Conservation (phyloP, 2,888 invertebrate genomes). For the Lamellibrachia satsuma region DNA sequence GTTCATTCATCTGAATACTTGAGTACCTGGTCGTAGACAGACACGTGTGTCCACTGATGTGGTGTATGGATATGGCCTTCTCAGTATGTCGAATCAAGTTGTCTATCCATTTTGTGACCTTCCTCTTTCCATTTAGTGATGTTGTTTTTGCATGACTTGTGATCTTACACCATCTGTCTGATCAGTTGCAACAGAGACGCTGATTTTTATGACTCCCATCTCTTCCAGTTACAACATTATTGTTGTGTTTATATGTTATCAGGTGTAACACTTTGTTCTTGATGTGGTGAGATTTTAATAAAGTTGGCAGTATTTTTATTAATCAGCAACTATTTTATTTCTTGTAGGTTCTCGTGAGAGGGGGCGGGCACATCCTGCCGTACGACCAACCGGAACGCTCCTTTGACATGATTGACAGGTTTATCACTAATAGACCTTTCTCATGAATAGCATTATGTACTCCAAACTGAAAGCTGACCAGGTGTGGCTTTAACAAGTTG, state of each 20-base stretch:
- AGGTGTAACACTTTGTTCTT: not conserved
- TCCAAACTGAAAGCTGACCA: slow-evolving; percentile 17
- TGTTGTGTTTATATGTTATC: too few relatives aligned
- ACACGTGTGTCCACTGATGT: not conserved
- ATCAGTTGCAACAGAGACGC: too few relatives aligned
- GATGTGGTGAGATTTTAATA: not conserved
- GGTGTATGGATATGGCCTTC: too few relatives aligned
- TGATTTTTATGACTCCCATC: too few relatives aligned
- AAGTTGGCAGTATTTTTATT: not conserved
- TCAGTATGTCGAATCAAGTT: too few relatives aligned
- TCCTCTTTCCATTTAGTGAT: too few relatives aligned
- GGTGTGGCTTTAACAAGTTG: slow-evolving; percentile 19
- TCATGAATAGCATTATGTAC: slow-evolving; percentile 17
- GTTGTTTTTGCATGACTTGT: too few relatives aligned
- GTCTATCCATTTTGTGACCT: too few relatives aligned
- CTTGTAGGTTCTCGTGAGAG: slow-evolving; percentile 56
- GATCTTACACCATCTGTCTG: too few relatives aligned
- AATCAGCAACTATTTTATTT: slow-evolving; percentile 1
- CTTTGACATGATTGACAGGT: slow-evolving; percentile 60
- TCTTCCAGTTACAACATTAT: too few relatives aligned
- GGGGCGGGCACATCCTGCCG: slow-evolving; percentile 61
- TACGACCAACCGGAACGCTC: slow-evolving; percentile 60
- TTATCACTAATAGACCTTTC: slow-evolving; percentile 49
- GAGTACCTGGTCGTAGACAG: too few relatives aligned
- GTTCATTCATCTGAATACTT: too few relatives aligned